Conservation (phyloP, 1,140 invertebrate species). For the Orchestia grillus region DNA sequence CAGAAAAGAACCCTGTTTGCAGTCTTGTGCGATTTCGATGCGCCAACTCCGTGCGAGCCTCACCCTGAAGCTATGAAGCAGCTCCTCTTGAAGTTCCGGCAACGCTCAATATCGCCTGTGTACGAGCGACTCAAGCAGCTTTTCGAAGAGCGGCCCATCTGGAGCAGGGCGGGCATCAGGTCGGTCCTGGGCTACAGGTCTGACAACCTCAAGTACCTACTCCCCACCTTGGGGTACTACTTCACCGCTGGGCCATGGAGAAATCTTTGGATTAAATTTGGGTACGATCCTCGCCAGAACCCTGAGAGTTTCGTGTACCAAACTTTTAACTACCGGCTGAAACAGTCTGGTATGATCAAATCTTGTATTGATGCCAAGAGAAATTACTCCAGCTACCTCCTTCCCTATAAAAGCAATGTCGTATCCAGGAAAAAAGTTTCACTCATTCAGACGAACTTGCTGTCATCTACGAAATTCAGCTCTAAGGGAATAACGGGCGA, state of each 20-base stretch:
- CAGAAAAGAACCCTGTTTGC: slow-evolving; percentile 75
- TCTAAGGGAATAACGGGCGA: background rate
- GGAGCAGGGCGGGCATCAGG: slow-evolving; percentile 62
- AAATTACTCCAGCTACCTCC: slow-evolving; percentile 74
- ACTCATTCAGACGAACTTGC: slow-evolving; percentile 21
- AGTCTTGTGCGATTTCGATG: slow-evolving; percentile 68
- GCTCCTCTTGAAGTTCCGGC: slow-evolving; percentile 66
- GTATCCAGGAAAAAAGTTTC: slow-evolving; percentile 70
- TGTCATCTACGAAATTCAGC: background rate
- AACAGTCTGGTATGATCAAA: slow-evolving; percentile 76
- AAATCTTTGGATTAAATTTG: slow-evolving; percentile 85
- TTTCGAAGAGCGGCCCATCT: slow-evolving; percentile 66
- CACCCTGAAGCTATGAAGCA: slow-evolving; percentile 67
- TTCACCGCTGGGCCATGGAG: slow-evolving; percentile 90
- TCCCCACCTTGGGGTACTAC: slow-evolving; percentile 87
- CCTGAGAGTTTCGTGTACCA: slow-evolving; percentile 85
- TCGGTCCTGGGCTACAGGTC: slow-evolving; percentile 23
- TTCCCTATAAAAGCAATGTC: slow-evolving; percentile 73
- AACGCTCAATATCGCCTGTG: slow-evolving; percentile 59
- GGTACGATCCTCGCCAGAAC: slow-evolving; percentile 88
- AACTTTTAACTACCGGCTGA: slow-evolving; percentile 86
- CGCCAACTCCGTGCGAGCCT: slow-evolving; percentile 65
- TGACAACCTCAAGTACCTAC: slow-evolving; percentile 73
- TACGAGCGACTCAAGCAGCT: slow-evolving; percentile 64
- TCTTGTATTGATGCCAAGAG: slow-evolving; percentile 75